phyloP scores from a whole-genome alignment of 2,888 invertebrate species.

The Altica lythri region DNA sequence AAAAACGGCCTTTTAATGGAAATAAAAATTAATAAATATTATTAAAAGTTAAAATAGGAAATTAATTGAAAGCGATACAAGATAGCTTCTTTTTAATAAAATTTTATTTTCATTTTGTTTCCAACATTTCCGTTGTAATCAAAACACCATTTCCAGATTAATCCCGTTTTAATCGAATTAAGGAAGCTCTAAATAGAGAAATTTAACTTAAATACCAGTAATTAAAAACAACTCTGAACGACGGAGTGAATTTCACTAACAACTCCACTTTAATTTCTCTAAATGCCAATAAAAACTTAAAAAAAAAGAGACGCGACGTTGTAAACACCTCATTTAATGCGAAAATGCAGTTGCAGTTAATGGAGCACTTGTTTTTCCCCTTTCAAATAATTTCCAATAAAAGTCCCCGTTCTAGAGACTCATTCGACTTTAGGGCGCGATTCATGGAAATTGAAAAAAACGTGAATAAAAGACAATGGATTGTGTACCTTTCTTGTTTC shows the following conservation, averaged over 20 bases:
- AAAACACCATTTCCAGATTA: conserved; percentile 15
- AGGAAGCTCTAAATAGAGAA: conserved; percentile 15
- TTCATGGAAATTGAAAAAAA: conserved; percentile 3
- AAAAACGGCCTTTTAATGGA: no score
- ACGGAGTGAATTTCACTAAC: conserved; percentile 9
- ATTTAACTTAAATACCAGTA: conserved; percentile 13
- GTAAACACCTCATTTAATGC: conserved; percentile 16
- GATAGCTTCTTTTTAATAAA: no score
- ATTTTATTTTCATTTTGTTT: no score
- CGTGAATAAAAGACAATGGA: no score
- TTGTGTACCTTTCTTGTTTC: no score
- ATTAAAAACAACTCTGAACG: conserved; percentile 12
- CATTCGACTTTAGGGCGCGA: not conserved
- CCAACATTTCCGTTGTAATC: conserved; percentile 3
- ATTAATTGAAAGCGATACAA: no score
- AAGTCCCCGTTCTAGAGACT: not conserved
- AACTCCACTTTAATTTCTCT: conserved; percentile 23
- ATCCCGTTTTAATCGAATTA: conserved; percentile 15
- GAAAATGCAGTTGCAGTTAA: conserved; percentile 16
- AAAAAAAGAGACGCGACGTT: conserved; percentile 14
- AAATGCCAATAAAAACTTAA: conserved; percentile 24
- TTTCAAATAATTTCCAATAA: conserved; percentile 13
- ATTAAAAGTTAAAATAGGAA: no score
- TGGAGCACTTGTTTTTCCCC: conserved; percentile 14
- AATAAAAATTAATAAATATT: no score